Evolutionary conservation across 2,797 vertebrate species (phyloP).

Genomic region (Alectoris magna): DNA sequence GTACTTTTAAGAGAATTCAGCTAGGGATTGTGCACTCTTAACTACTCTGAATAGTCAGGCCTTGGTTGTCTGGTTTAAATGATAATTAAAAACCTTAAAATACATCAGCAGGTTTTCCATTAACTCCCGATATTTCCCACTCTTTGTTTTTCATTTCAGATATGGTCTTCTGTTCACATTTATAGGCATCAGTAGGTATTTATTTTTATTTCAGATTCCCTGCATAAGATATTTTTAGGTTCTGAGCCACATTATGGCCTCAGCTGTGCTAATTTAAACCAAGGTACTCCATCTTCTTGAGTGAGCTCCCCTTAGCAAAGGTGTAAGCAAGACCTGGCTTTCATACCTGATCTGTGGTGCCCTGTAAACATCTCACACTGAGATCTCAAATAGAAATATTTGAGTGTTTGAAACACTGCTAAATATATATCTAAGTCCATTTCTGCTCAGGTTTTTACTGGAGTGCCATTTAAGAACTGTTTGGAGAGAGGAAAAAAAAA

Average conservation of each 20-base stretch:
- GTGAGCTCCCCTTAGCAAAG: conserved; percentile 4
- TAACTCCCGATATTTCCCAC: not conserved
- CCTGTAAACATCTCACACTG: not conserved
- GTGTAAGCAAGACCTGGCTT: not conserved
- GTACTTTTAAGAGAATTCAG: not conserved
- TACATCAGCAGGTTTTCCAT: not conserved
- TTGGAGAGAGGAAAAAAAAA: not conserved
- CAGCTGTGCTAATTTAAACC: not conserved
- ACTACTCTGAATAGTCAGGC: not conserved
- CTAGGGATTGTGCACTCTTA: not conserved
- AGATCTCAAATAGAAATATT: conserved; percentile 28
- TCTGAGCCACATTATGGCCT: not conserved
- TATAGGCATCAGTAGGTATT: not conserved
- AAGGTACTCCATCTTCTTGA: not conserved
- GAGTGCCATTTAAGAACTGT: not conserved
- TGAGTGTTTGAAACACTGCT: not conserved
- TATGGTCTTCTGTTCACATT: not conserved
- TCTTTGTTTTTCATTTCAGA: not conserved
- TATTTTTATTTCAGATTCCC: not conserved
- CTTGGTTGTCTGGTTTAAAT: not conserved
- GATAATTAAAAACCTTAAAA: not conserved
- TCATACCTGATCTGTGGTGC: not conserved
- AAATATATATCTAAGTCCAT: not conserved
- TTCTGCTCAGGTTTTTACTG: not conserved
- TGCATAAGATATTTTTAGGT: not conserved